Evolutionary conservation across 2,888 invertebrate species (phyloP).

Genomic region (Syritta pipiens): DNA sequence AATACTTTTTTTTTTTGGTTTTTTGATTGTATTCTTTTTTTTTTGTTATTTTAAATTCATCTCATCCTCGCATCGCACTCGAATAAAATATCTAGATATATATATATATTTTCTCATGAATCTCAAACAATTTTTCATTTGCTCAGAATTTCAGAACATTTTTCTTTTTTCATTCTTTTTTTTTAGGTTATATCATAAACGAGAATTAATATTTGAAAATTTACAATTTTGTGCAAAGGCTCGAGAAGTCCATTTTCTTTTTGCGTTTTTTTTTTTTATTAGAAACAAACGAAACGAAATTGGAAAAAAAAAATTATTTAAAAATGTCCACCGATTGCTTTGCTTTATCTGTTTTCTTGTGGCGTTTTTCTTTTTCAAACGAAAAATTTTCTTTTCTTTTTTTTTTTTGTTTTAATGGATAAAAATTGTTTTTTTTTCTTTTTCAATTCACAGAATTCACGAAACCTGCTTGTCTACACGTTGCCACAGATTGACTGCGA

Average conservation of each 20-base stretch:
- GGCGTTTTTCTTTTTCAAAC: background rate
- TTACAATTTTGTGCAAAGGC: slow-evolving; percentile 42
- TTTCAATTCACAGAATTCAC: too few species aligned
- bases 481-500: too few species aligned
- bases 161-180: too few species aligned
- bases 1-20: too few species aligned
- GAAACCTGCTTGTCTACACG: too few species aligned
- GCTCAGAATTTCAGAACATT: too few species aligned
- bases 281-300: too few species aligned
- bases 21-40: background rate
- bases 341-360: background rate
- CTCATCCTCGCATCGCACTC: slow-evolving; percentile 53
- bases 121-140: slow-evolving; percentile 14
- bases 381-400: too few species aligned
- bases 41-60: slow-evolving; percentile 45
- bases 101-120: too few species aligned
- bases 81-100: background rate
- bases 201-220: slow-evolving; percentile 42
- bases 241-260: slow-evolving; percentile 30
- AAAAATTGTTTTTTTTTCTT: too few species aligned
- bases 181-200: slow-evolving; percentile 37
- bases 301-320: background rate
- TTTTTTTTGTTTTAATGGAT: too few species aligned
- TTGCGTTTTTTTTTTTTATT: background rate
- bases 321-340: background rate